These are phyloP conservation scores for Xenopus petersii DNA, from an alignment of 2,797 vertebrate genomes.

Conservation along the genomic window DNA sequence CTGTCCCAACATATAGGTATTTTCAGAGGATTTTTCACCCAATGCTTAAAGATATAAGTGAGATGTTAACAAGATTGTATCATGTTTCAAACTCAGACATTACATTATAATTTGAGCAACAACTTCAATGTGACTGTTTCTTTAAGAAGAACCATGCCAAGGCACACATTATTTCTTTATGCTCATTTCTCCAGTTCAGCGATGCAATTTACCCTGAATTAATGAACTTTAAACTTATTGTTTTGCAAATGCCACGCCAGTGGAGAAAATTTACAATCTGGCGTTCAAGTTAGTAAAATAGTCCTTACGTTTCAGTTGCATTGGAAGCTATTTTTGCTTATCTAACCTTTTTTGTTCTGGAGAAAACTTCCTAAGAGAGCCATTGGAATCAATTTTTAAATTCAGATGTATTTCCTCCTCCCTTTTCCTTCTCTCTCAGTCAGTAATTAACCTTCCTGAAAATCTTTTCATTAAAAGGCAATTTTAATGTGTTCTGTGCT, in stretches of 20 bases:
- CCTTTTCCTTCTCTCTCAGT: constrained; percentile 1
- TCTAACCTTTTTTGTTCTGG: constrained; percentile 16
- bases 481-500: constrained; percentile 31
- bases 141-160: no score
- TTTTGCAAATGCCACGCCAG: constrained; percentile 1
- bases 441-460: constrained; percentile 35
- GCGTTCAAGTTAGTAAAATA: constrained; percentile 6
- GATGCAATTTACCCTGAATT: not conserved
- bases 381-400: constrained; percentile 18
- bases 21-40: no score
- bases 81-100: no score
- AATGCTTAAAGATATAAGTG: no score
- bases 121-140: no score
- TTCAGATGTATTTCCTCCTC: constrained; percentile 9
- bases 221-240: not conserved
- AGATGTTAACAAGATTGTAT: no score
- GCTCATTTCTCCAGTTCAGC: not conserved
- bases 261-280: constrained; percentile 9
- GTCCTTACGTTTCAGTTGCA: constrained; percentile 10
- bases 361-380: constrained; percentile 18
- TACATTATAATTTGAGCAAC: no score
- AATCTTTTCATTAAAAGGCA: constrained; percentile 32
- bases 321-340: constrained; percentile 8
- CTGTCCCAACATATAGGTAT: no score
- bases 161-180: no score